phyloP scores from a whole-genome alignment of 2,797 vertebrate genomes.

The Mergus octosetaceus region DNA sequence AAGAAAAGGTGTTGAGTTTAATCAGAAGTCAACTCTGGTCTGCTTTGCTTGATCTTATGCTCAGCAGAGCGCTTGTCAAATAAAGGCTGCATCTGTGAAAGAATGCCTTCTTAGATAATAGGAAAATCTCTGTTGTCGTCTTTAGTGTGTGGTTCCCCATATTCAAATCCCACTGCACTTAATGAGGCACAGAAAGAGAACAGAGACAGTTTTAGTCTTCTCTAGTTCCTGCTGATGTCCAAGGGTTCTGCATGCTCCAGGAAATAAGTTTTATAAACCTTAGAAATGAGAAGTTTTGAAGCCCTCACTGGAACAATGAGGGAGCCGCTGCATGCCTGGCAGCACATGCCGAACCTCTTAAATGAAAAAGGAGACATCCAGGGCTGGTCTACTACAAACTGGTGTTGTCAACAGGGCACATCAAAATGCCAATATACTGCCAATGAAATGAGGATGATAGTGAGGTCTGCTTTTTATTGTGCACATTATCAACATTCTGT shows the following conservation, averaged over 20 bases:
- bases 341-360: not conserved
- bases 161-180: not conserved
- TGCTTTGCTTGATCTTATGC: conserved; percentile 11
- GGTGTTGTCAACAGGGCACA: not conserved
- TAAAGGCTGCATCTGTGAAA: not conserved
- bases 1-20: conserved; percentile 28
- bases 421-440: not conserved
- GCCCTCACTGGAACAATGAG: accelerated
- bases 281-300: not conserved
- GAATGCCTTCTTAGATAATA: not conserved
- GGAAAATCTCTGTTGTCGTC: not conserved
- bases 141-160: not conserved
- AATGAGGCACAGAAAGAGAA: not conserved
- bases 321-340: not conserved
- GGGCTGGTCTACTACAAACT: not conserved
- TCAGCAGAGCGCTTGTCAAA: not conserved
- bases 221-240: not conserved
- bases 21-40: not conserved
- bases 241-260: not conserved
- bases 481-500: not conserved
- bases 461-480: not conserved
- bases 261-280: not conserved
- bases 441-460: not conserved
- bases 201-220: not conserved
- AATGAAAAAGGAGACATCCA: not conserved